These are phyloP conservation scores for Cariama cristata DNA, from an alignment of 2,113 vertebrate species.

Conservation along the genomic window DNA sequence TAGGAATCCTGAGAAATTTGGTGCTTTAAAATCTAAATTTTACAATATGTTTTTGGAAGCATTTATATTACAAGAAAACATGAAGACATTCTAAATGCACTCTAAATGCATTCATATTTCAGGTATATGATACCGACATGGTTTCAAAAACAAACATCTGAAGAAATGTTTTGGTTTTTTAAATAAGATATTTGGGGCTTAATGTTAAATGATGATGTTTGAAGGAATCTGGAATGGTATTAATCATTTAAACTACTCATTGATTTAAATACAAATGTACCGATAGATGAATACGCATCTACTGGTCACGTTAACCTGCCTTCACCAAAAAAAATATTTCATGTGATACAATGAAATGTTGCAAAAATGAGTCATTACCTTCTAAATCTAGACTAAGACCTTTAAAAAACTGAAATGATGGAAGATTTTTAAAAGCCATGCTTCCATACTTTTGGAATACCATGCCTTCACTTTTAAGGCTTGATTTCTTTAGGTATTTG, in stretches of 20 bases:
- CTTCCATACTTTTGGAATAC: not conserved
- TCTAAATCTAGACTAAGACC: not conserved
- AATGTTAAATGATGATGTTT: not conserved
- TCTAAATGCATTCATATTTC: not conserved
- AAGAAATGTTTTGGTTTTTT: not conserved
- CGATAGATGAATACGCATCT: not conserved
- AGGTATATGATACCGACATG: not conserved
- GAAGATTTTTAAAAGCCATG: not conserved
- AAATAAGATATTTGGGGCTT: not conserved
- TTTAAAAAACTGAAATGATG: not conserved
- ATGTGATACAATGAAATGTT: constrained; percentile 9
- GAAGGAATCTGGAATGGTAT: constrained; percentile 38
- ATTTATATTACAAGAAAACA: not conserved
- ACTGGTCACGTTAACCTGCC: constrained; percentile 38
- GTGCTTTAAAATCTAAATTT: not conserved
- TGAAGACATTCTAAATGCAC: not conserved
- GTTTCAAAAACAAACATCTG: not conserved
- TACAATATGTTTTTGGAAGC: not conserved
- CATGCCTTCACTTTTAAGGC: not conserved
- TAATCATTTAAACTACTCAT: constrained; percentile 53
- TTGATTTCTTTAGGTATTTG: not conserved
- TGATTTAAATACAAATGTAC: not conserved
- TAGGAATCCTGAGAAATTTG: not conserved
- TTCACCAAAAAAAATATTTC: not conserved
- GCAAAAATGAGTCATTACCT: constrained; percentile 21